phyloP scores from a whole-genome alignment of 2,888 invertebrate genomes.

The Ligdia adustata region DNA sequence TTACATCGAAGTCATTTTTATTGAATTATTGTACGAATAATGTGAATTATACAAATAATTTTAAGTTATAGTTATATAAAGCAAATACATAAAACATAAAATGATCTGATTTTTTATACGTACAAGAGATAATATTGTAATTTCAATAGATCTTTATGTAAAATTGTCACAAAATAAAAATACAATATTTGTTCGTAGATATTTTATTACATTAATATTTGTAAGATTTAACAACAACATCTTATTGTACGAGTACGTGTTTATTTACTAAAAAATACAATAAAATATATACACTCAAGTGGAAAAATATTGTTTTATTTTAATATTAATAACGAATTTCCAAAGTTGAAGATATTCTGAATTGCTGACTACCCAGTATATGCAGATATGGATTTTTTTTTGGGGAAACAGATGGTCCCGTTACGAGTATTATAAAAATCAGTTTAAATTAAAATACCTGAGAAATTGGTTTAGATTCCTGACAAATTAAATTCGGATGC shows the following conservation, averaged over 20 bases:
- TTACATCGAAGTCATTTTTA: constrained; percentile 53
- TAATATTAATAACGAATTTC: background rate
- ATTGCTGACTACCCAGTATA: no score
- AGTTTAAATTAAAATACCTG: no score
- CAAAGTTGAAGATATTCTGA: no score
- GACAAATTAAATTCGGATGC: no score
- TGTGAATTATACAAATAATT: constrained; percentile 37
- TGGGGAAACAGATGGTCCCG: no score
- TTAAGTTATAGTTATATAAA: constrained; percentile 32
- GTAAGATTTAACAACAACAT: constrained; percentile 65
- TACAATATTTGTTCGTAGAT: constrained; percentile 33
- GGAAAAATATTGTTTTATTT: constrained; percentile 35
- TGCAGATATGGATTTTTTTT: no score
- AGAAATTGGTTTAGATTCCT: no score
- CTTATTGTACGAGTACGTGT: constrained; percentile 73
- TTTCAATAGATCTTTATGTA: constrained; percentile 47
- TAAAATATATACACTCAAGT: constrained; percentile 65
- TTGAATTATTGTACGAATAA: constrained; percentile 44
- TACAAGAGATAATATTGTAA: constrained; percentile 23
- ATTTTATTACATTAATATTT: constrained; percentile 34
- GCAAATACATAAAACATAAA: constrained; percentile 46
- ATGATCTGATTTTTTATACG: constrained; percentile 64
- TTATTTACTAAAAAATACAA: constrained; percentile 74
- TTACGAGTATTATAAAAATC: no score
- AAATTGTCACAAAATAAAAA: constrained; percentile 56